phyloP scores from a whole-genome alignment of 2,888 invertebrate genomes.

The Margaritifera margaritifera region DNA sequence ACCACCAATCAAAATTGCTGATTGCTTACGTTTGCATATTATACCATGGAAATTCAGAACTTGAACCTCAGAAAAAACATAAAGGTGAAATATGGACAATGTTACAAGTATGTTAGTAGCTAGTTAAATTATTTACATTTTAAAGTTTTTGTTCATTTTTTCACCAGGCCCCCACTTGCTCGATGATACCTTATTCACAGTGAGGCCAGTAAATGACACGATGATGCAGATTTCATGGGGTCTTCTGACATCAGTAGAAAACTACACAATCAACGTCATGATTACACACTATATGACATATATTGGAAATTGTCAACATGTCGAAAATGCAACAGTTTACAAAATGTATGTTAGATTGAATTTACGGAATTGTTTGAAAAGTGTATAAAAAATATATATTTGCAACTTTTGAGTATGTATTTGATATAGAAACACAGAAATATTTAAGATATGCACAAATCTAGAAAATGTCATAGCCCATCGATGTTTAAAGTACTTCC shows the following conservation, averaged over 20 bases:
- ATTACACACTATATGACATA: slow-evolving; percentile 41
- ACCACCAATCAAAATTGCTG: no score
- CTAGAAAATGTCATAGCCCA: no score
- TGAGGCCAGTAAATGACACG: slow-evolving; percentile 5
- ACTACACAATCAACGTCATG: slow-evolving; percentile 35
- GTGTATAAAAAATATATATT: no score
- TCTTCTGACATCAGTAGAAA: slow-evolving; percentile 23
- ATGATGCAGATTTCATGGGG: slow-evolving; percentile 36
- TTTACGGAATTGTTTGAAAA: no score
- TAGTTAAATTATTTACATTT: not conserved
- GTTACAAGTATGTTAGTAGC: not conserved
- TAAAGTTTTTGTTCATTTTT: not conserved
- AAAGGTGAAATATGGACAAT: not conserved
- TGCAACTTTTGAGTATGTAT: no score
- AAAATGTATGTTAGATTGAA: no score
- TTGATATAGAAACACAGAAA: no score
- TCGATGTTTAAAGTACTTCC: no score
- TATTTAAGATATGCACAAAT: no score
- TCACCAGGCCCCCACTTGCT: slow-evolving; percentile 22
- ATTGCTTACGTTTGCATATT: no score
- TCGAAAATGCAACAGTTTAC: not conserved
- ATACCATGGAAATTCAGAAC: no score
- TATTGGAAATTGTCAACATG: slow-evolving; percentile 49
- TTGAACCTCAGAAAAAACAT: no score
- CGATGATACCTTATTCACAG: slow-evolving; percentile 10